A percentile compares a stretch with the other conserved stretches of the same genome.
Evolutionary conservation across 2,888 invertebrate genomes (phyloP).

Genomic region (Melikaiella ostensackeni): DNA sequence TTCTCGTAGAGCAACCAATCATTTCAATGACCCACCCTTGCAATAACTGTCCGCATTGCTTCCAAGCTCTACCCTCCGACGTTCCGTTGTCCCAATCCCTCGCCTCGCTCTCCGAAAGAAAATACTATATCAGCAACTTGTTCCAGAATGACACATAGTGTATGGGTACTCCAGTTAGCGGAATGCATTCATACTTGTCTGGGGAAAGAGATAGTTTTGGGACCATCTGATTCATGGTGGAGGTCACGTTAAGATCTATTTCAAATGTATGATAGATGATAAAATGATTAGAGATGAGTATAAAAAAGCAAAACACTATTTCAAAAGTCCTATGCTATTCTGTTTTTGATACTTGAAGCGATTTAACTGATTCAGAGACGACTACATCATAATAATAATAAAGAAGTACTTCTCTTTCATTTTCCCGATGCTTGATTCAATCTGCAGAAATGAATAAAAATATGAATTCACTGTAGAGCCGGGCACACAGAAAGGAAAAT

Average conservation of each 20-base stretch:
- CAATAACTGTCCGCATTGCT: conserved; percentile 41
- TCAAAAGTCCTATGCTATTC: no score
- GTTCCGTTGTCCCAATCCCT: conserved; percentile 12
- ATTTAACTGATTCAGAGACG: not conserved
- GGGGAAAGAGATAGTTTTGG: not conserved
- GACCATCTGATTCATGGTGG: not conserved
- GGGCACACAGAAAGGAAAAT: conserved; percentile 33
- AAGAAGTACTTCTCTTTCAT: not conserved
- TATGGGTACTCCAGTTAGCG: not conserved
- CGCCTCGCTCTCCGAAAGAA: conserved; percentile 7
- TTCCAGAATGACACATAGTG: not conserved
- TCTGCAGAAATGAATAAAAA: conserved; percentile 22
- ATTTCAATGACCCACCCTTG: conserved; percentile 46
- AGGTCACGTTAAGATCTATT: not conserved
- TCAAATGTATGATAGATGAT: not conserved
- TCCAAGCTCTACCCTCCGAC: conserved; percentile 22
- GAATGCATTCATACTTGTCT: not conserved
- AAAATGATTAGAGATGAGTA: no score
- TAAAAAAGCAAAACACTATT: no score
- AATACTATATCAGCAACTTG: conserved; percentile 21
- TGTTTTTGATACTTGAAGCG: no score
- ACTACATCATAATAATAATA: not conserved
- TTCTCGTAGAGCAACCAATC: conserved; percentile 52
- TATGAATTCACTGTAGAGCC: conserved; percentile 32
- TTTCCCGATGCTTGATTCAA: conserved; percentile 22